Evolutionary conservation across 1,140 invertebrate species (phyloP).

Genomic region (Frieseomelitta varia): DNA sequence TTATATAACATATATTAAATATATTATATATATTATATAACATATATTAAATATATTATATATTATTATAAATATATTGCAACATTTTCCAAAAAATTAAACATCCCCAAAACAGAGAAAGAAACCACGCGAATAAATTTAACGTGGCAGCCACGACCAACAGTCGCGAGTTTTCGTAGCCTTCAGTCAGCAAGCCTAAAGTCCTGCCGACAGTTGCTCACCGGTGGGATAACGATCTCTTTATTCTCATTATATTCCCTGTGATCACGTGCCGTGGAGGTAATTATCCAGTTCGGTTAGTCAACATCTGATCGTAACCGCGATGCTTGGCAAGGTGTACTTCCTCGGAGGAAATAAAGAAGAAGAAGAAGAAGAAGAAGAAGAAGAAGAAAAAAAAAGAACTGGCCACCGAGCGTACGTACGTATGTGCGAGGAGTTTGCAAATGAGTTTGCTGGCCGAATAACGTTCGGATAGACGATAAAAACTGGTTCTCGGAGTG

Average conservation of each 20-base stretch:
- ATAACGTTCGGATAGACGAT: slow-evolving; percentile 61
- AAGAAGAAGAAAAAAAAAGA: too few species aligned
- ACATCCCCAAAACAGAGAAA: too few species aligned
- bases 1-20: too few species aligned
- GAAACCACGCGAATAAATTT: too few species aligned
- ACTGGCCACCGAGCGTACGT: too few species aligned
- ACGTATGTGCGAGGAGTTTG: too few species aligned
- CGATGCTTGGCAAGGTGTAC: slow-evolving; percentile 37
- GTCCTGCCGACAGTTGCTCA: slow-evolving; percentile 2
- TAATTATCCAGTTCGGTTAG: slow-evolving; percentile 52
- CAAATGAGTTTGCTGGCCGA: slow-evolving; percentile 56
- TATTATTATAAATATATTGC: too few species aligned
- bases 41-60: too few species aligned
- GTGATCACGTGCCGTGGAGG: slow-evolving; percentile 56
- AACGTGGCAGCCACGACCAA: too few species aligned
- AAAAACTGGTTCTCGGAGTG: slow-evolving; percentile 64
- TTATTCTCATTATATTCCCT: slow-evolving; percentile 35
- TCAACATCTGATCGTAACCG: slow-evolving; percentile 51
- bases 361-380: too few species aligned
- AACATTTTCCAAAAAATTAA: too few species aligned
- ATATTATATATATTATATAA: too few species aligned
- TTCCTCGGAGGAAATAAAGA: slow-evolving; percentile 33
- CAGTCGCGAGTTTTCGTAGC: neutral
- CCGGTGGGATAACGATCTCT: slow-evolving; percentile 20
- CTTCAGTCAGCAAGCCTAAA: neutral